phyloP scores from a whole-genome alignment of 2,888 invertebrate species.

The Zhuqinia jingwanae region DNA sequence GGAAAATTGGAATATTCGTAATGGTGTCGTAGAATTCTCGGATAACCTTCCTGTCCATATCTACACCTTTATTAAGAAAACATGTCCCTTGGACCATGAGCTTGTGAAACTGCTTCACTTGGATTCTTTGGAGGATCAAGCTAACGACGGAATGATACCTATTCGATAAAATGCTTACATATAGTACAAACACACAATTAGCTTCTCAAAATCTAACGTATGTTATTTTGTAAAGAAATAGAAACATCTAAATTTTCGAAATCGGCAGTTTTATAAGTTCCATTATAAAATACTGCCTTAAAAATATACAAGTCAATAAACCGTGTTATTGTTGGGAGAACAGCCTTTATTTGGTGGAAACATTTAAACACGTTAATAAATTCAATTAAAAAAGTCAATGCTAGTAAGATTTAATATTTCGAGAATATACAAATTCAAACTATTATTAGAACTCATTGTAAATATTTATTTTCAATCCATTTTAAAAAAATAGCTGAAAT shows the following conservation, averaged over 20 bases:
- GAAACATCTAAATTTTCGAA: not conserved
- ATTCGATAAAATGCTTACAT: not conserved
- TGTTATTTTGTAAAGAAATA: not conserved
- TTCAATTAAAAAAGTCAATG: too few relatives aligned
- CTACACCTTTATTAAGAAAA: constrained; percentile 62
- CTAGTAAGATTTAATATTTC: too few relatives aligned
- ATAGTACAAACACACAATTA: not conserved
- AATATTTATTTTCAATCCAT: too few relatives aligned
- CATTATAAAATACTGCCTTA: not conserved
- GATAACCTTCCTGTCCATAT: constrained; percentile 62
- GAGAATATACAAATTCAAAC: too few relatives aligned
- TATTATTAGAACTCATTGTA: too few relatives aligned
- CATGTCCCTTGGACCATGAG: constrained; percentile 57
- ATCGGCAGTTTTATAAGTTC: not conserved
- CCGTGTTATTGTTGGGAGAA: too few relatives aligned
- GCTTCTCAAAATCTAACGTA: not conserved
- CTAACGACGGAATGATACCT: not conserved
- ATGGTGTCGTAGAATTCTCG: constrained; percentile 64
- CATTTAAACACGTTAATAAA: too few relatives aligned
- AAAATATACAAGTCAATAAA: not conserved
- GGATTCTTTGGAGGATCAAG: constrained; percentile 41
- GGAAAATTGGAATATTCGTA: constrained; percentile 60
- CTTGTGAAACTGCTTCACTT: constrained; percentile 57
- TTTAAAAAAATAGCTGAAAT: too few relatives aligned
- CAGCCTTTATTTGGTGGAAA: too few relatives aligned